Evolutionary conservation across 92 coral and sea anemone species (phyloP).

Genomic region (Palythoa grandis): DNA sequence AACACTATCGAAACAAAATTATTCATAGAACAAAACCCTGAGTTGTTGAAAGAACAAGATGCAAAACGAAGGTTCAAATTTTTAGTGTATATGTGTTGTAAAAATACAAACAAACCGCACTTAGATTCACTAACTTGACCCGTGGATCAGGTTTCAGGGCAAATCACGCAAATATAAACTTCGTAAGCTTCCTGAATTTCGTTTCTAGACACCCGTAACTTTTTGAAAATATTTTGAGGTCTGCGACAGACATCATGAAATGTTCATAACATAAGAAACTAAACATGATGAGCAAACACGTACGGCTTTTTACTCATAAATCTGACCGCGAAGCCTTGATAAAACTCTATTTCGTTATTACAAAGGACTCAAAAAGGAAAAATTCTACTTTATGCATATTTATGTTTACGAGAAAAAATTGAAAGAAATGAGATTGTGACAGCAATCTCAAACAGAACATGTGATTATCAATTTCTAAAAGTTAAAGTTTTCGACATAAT

Average conservation of each 20-base stretch:
- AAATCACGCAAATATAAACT: slow-evolving; percentile 7
- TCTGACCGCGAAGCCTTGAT: neutral
- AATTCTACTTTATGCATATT: neutral
- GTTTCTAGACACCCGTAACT: slow-evolving; percentile 43
- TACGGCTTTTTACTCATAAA: neutral
- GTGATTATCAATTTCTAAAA: neutral
- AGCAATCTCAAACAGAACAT: neutral
- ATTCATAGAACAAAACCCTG: neutral
- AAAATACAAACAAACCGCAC: too few relatives aligned
- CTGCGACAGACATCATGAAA: neutral
- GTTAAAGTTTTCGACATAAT: neutral
- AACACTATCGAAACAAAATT: slow-evolving; percentile 12
- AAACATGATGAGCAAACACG: neutral
- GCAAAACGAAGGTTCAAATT: neutral
- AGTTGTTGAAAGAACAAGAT: neutral
- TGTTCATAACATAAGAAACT: neutral
- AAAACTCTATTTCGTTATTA: neutral
- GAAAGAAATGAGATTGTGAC: neutral
- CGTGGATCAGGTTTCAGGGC: neutral
- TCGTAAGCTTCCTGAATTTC: neutral
- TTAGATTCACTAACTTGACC: neutral
- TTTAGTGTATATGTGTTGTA: too few relatives aligned
- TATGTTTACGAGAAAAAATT: neutral
- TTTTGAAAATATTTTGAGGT: slow-evolving; percentile 23
- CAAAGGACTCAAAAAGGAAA: neutral